Evolutionary conservation across 1,140 invertebrate species (phyloP).

Genomic region (Drosophila nigromelanica): DNA sequence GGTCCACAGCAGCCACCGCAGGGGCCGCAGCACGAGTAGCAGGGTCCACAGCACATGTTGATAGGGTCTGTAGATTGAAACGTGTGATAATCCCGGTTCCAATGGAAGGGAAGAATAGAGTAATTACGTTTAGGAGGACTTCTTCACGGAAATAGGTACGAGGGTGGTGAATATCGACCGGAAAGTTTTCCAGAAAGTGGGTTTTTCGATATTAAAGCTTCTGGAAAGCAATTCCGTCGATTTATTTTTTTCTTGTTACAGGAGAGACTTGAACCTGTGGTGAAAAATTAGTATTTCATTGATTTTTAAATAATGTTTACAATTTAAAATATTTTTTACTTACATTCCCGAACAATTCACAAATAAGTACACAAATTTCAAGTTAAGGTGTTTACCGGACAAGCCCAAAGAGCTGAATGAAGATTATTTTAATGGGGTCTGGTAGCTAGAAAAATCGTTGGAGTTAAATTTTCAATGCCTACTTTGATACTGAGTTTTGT

Average conservation of each 20-base stretch:
- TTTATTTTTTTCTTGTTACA: neutral
- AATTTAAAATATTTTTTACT: neutral
- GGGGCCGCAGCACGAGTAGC: neutral
- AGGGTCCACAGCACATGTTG: neutral
- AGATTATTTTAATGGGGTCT: neutral
- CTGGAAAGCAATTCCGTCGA: neutral
- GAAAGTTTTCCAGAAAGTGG: no score
- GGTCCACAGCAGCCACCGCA: conserved; percentile 1
- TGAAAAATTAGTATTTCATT: no score
- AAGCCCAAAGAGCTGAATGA: neutral
- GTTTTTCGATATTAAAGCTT: neutral
- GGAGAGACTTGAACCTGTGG: conserved; percentile 7
- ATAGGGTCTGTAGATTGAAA: neutral
- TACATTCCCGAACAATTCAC: conserved; percentile 8
- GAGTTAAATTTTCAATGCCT: neutral
- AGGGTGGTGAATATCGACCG: neutral
- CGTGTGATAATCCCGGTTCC: neutral
- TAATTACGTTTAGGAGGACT: neutral
- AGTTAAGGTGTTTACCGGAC: neutral
- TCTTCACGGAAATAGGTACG: conserved; percentile 22
- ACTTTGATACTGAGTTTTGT: neutral
- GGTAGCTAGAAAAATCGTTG: neutral
- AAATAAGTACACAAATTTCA: neutral
- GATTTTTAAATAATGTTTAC: neutral
- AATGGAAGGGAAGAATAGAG: neutral